These are phyloP conservation scores for Dunckerocampus dactyliophorus DNA, from an alignment of 2,113 vertebrate species.

Conservation along the genomic window DNA sequence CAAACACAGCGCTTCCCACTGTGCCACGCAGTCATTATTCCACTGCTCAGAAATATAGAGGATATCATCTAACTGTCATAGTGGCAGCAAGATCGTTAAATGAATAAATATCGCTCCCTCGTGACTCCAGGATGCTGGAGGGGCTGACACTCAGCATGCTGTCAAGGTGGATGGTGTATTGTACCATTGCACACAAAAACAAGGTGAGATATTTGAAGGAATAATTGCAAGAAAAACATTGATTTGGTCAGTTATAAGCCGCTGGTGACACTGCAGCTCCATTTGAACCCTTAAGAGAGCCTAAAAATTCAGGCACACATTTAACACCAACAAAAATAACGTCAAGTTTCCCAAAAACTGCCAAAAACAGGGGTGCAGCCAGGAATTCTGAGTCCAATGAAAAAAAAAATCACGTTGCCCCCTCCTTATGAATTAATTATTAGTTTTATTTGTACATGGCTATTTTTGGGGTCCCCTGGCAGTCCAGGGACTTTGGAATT, in stretches of 20 bases:
- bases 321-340: no score
- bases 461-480: no score
- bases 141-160: slow-evolving; percentile 2
- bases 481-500: no score
- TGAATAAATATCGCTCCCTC: neutral
- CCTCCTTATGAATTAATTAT: no score
- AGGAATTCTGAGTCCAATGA: no score
- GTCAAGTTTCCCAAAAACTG: no score
- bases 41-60: neutral
- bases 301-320: neutral
- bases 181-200: slow-evolving; percentile 6
- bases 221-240: slow-evolving; percentile 38
- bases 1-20: neutral
- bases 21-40: neutral
- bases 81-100: neutral
- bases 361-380: no score
- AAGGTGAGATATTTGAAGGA: slow-evolving; percentile 37
- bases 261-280: slow-evolving; percentile 31
- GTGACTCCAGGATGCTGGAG: neutral
- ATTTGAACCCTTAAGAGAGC: slow-evolving; percentile 8
- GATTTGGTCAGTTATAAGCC: slow-evolving; percentile 43
- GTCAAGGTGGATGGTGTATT: neutral
- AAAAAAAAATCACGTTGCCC: no score
- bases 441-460: no score
- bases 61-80: slow-evolving; percentile 15